Evolutionary conservation across 2,888 invertebrate species (phyloP), one percentile per base, ranked within the genome.

Genomic region (Drosophila longiperda): DNA sequence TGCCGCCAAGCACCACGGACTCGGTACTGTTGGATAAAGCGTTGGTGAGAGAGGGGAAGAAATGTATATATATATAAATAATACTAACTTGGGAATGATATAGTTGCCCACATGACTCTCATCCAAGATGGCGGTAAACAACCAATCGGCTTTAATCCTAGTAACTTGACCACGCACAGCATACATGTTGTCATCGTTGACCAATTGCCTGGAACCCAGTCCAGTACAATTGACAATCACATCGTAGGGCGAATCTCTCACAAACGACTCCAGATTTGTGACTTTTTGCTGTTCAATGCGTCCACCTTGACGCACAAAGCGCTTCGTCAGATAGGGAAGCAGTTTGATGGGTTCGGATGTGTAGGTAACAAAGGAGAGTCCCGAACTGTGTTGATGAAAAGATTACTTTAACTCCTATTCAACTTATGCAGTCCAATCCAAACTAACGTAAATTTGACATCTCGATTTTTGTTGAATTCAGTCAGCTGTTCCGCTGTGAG

Each of bases 151-250:
- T 62, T 94, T 92, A 1, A 96, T 96, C 91, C 95, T 94, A 1
- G 94, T 91, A 40, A 97, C 94, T 93, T 97, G 97, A 8, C 97
- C 97, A 77, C 98, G 94, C 54, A 97, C 94, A 2, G 97, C 94
- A 63, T 93, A 93, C 55, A 97, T 93, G 40, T 91, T 90, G 0
- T 91, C 79, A 93, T 98, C 97, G 0, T 94, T 93, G 1, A 95
- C 94, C 0, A 97, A 91, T 11, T 93, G 76, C 77, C 94, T 93
- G 0, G 97, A 95, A 1, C 95, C 95, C 1, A 97, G 88, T 0
- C 92, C 98, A 1, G 95, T 94, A 82, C 97, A 98, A 91, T 98
- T 97, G 50, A 98, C 94, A n/a, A 98, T 93, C 0, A 96, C 94
- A 89, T 97, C 95, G 84, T 93, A 96, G 0, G 92, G 91, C 0